phyloP scores from a whole-genome alignment of 2,797 vertebrate genomes.

The Hephaestus fuliginosus region DNA sequence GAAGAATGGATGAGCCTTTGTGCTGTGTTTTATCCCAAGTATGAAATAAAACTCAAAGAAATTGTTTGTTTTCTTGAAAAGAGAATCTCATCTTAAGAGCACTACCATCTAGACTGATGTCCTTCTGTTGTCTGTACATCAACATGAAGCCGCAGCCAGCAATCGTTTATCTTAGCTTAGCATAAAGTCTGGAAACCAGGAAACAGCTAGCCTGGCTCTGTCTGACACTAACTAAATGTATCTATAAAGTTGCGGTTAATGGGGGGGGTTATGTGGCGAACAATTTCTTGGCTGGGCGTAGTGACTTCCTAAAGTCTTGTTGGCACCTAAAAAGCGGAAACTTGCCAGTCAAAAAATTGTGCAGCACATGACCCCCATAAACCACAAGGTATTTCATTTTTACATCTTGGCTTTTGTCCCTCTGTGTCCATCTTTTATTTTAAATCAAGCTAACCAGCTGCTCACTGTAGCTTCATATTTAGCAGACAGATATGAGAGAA shows the following conservation, averaged over 20 bases:
- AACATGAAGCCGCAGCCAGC: background rate
- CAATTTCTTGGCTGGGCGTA: no score
- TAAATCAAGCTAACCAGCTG: no score
- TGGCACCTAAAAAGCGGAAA: no score
- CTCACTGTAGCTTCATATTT: background rate
- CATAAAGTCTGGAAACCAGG: background rate
- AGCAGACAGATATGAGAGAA: background rate
- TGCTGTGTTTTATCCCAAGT: background rate
- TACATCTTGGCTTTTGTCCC: no score
- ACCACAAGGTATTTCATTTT: background rate
- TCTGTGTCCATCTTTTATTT: no score
- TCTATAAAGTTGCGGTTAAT: no score
- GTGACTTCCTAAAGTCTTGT: no score
- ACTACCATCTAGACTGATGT: no score
- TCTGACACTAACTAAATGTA: background rate
- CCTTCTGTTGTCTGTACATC: no score
- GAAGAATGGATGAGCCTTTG: background rate
- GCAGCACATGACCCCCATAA: background rate
- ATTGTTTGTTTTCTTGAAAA: background rate
- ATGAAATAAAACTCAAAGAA: background rate
- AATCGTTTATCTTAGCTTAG: background rate
- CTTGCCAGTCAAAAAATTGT: no score
- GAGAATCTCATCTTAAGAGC: no score
- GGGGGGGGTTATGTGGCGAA: no score
- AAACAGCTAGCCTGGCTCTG: background rate